phyloP scores from a whole-genome alignment of 2,113 vertebrate genomes.

The Rhombomys opimus region DNA sequence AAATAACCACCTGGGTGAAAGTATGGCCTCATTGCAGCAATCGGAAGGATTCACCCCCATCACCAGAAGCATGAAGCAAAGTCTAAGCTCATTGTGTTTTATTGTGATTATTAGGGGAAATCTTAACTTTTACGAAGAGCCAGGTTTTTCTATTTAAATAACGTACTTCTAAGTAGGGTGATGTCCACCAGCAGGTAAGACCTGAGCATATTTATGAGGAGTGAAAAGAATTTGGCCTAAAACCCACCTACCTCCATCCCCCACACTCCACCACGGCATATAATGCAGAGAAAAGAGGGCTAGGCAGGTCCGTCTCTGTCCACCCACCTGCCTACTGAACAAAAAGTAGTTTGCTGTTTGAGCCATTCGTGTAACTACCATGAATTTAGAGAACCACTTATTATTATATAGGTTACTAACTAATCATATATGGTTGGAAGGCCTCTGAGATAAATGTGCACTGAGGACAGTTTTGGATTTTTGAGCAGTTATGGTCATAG shows the following conservation, averaged over 20 bases:
- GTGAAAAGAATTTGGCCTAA: not conserved
- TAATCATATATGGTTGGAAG: not conserved
- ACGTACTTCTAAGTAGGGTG: not conserved
- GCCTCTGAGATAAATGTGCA: not conserved
- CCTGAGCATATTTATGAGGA: not conserved
- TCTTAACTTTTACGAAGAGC: conserved; percentile 1
- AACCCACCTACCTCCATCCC: not conserved
- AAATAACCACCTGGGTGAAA: not conserved
- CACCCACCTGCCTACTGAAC: not conserved
- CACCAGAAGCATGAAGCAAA: not conserved
- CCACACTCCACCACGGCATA: not conserved
- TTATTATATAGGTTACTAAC: not conserved
- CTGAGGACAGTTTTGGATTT: not conserved
- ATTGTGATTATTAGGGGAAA: not conserved
- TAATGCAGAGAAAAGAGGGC: not conserved
- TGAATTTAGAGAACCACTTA: not conserved
- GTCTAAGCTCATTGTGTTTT: not conserved
- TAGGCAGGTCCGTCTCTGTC: not conserved
- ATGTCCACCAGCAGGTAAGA: not conserved
- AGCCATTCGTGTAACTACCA: not conserved
- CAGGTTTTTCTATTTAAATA: not conserved
- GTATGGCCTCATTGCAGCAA: not conserved
- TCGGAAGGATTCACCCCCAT: not conserved
- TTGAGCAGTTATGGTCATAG: not conserved
- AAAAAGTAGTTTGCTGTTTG: rapidly evolving